A percentile compares a stretch with the other conserved stretches of the same genome.
Evolutionary conservation across 1,140 invertebrate genomes (phyloP).

Genomic region (Ceratina japonica): DNA sequence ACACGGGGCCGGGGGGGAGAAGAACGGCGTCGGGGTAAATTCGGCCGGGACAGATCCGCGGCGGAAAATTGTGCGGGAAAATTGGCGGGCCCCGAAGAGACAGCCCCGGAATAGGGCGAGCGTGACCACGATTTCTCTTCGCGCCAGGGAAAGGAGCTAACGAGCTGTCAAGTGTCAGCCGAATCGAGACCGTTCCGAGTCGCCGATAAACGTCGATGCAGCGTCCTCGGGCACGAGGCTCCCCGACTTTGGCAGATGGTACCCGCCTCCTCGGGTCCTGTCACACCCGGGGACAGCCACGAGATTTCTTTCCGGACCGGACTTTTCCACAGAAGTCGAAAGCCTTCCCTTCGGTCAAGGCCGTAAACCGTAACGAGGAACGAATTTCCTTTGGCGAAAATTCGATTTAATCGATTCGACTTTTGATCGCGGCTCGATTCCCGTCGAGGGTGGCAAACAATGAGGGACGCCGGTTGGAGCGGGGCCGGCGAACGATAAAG

Average conservation of each 20-base stretch:
- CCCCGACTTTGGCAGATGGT: conserved; percentile 22
- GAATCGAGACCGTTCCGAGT: conserved; percentile 28
- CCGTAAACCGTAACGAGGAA: too few relatives aligned
- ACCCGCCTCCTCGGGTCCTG: neutral
- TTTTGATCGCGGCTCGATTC: conserved; percentile 46
- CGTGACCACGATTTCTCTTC: conserved; percentile 50
- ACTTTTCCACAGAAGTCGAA: too few relatives aligned
- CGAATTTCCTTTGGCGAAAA: too few relatives aligned
- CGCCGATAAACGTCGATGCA: conserved; percentile 50
- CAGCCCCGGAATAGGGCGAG: conserved; percentile 57
- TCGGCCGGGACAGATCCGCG: conserved; percentile 50
- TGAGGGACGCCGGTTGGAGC: conserved; percentile 21
- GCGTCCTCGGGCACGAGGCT: conserved; percentile 24
- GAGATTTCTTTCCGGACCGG: conserved; percentile 21
- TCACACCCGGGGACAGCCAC: conserved; percentile 11
- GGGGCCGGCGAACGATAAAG: conserved; percentile 3
- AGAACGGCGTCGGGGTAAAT: neutral
- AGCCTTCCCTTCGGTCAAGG: too few relatives aligned
- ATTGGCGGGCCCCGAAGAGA: conserved; percentile 28
- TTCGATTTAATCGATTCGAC: conserved; percentile 47
- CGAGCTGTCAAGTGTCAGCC: conserved; percentile 68
- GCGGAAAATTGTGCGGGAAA: conserved; percentile 53
- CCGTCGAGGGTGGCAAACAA: conserved; percentile 40
- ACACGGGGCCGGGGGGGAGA: conserved; percentile 21
- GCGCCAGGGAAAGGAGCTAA: conserved; percentile 59